Evolutionary conservation across 2,797 vertebrate species (phyloP).

Genomic region (Chrysocyon brachyurus): DNA sequence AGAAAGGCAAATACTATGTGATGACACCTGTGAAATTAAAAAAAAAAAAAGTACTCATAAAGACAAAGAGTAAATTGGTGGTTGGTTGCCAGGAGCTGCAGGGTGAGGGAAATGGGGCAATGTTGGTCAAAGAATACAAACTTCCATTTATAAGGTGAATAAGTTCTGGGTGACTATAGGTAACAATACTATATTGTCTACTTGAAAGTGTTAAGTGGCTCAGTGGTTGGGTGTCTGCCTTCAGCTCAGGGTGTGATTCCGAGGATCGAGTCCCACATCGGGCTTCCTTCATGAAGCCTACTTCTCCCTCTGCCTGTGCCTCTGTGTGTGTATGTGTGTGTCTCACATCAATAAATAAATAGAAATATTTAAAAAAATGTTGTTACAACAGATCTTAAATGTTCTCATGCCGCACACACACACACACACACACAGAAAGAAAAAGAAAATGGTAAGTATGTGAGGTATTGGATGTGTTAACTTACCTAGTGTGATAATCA

Average conservation of each 20-base stretch:
- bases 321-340: too few relatives aligned
- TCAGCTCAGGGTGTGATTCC: too few relatives aligned
- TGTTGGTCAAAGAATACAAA: not conserved
- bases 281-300: too few relatives aligned
- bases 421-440: not conserved
- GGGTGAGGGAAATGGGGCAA: not conserved
- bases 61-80: not conserved
- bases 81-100: not conserved
- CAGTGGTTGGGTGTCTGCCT: too few relatives aligned
- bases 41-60: not conserved
- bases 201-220: not conserved
- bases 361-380: too few relatives aligned
- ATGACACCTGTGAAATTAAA: not conserved
- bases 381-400: not conserved
- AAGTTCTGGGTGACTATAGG: not conserved
- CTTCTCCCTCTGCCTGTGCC: too few relatives aligned
- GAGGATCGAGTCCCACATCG: too few relatives aligned
- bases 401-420: not conserved
- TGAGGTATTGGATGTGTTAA: not conserved
- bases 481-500: not conserved
- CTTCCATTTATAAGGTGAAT: not conserved
- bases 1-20: not conserved
- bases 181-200: not conserved
- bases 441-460: not conserved
- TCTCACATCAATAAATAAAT: too few relatives aligned